Conservation (phyloP, 2,888 invertebrate species). For the Lepidocyrtoides sp. region DNA sequence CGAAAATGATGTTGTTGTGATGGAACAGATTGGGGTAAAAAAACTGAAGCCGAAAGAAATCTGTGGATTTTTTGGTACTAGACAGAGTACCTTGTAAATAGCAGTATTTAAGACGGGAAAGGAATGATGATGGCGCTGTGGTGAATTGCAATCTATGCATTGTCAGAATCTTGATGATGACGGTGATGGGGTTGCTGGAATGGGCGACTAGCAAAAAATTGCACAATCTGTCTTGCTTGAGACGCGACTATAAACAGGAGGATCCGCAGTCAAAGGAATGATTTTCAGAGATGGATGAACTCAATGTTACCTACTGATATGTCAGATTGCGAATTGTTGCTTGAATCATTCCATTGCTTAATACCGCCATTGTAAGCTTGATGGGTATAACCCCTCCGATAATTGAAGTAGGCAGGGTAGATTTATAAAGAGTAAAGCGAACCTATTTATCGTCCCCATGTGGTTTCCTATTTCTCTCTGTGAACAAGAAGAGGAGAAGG, state of each 20-base stretch:
- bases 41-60: slow-evolving; percentile 39
- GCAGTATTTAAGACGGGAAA: slow-evolving; percentile 11
- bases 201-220: slow-evolving; percentile 69
- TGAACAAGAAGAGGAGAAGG: neutral
- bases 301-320: slow-evolving; percentile 1
- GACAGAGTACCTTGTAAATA: slow-evolving; percentile 41
- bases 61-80: neutral
- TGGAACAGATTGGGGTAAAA: slow-evolving; percentile 45
- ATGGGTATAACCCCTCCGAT: slow-evolving; percentile 19
- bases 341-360: slow-evolving; percentile 3
- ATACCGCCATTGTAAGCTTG: slow-evolving; percentile 28
- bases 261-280: neutral
- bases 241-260: slow-evolving; percentile 65
- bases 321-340: slow-evolving; percentile 24
- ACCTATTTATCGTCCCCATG: slow-evolving; percentile 18
- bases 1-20: slow-evolving; percentile 36
- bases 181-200: slow-evolving; percentile 56
- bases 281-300: slow-evolving; percentile 16
- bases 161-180: slow-evolving; percentile 27
- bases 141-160: slow-evolving; percentile 40
- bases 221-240: slow-evolving; percentile 69
- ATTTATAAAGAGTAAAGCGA: neutral
- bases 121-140: slow-evolving; percentile 11
- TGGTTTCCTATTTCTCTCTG: slow-evolving; percentile 13
- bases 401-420: slow-evolving; percentile 39